phyloP scores from a whole-genome alignment of 1,140 invertebrate species.

The Trichonephila clavata region DNA sequence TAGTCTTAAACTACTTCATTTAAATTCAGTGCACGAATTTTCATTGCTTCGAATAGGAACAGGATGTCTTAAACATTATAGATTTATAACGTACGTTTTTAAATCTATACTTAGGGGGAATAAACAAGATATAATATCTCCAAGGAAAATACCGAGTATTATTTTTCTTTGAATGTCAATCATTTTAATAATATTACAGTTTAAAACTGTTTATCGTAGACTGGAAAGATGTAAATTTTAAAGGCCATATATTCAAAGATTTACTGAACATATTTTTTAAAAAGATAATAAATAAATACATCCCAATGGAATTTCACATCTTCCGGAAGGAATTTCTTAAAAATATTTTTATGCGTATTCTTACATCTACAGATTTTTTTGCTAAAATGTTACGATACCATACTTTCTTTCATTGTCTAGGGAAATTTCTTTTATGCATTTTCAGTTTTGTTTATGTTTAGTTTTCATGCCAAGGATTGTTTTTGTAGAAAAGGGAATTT shows the following conservation, averaged over 20 bases:
- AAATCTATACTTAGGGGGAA: not conserved
- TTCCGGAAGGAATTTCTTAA: not conserved
- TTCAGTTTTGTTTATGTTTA: not conserved
- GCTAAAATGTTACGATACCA: not conserved
- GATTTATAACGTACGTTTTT: slow-evolving; percentile 11
- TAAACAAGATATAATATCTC: not conserved
- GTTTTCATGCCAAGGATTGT: too few relatives aligned
- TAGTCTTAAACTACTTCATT: slow-evolving; percentile 32
- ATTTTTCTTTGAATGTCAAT: not conserved
- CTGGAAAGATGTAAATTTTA: not conserved
- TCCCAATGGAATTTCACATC: not conserved
- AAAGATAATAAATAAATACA: not conserved
- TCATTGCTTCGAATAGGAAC: not conserved
- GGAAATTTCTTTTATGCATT: not conserved
- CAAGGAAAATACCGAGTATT: not conserved
- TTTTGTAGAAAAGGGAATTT: too few relatives aligned
- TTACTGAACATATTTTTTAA: not conserved
- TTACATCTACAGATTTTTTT: not conserved
- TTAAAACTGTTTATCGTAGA: not conserved
- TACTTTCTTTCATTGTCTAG: not conserved
- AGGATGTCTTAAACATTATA: not conserved
- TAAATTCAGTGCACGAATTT: slow-evolving; percentile 37
- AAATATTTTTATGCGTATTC: not conserved
- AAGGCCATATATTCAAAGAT: not conserved
- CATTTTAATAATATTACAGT: not conserved